Base-by-base conservation (phyloP, 2,888 invertebrate genomes). In the Disparrhopalites patrizii region DNA sequence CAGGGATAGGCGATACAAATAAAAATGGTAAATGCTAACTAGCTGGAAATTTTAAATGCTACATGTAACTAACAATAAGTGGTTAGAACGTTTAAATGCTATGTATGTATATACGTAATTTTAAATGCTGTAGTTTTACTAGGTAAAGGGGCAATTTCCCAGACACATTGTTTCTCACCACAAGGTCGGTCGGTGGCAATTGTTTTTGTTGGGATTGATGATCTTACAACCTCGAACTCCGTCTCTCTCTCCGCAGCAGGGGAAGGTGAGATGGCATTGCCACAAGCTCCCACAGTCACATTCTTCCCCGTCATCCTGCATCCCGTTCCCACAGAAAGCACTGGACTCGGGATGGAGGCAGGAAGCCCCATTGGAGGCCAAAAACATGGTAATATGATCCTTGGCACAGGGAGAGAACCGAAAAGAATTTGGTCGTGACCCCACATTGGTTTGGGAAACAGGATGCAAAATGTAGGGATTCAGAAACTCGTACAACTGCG, bases 311-410 rank as follows among this genome's bases (percentile, higher is more conserved):
- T 31, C 15, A 23, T 71, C 69, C 3, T 64, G 7, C 38, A 51
- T 50, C 65, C 73, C 73, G 54, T 73, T 73, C n/a, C 73, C 73
- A 64, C 73, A 73, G 50, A 61, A 68, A 27, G 23, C 18, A n/a
- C 23, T 27, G 15, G 20, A 23, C 18, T 62, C 64, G 10, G 18
- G 36, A 7, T 25, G 50, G 5, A 73, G 43, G 38, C 73, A 73
- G 1, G 33, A 23, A 0, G 64, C 61, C 13, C 55, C 57, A 13
- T 43, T 62, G 2, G 70, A 65, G 1, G 62, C 52, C 15, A 73
- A 25, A 40, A 69, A 73, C 20, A 55, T 36, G 1, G 65, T 62
- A 2, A 73, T 67, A 28, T 71, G 52, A 5, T 58, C 28, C 56
- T 71, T 73, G 2, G 70, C 56, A 58, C 73, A 73, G 18, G 36